Conservation (phyloP, 2,888 invertebrate species). For the Morpho deidamia region DNA sequence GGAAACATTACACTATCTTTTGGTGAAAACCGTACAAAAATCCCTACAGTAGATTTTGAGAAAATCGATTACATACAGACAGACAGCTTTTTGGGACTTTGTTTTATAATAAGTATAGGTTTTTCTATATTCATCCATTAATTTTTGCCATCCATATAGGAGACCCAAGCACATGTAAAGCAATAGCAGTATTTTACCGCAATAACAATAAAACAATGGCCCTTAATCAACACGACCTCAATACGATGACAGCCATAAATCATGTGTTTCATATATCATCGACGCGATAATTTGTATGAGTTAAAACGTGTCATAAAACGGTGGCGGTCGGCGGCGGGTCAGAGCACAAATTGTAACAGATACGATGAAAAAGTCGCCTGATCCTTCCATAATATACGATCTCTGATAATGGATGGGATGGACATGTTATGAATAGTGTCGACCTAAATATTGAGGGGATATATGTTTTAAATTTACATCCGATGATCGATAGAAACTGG, state of each 20-base stretch:
- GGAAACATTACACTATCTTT: too few species aligned
- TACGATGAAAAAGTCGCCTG: not conserved
- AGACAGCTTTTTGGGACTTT: too few species aligned
- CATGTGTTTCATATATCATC: constrained; percentile 4
- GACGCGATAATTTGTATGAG: constrained; percentile 6
- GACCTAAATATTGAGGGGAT: not conserved
- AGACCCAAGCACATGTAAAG: too few species aligned
- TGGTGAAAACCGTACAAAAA: too few species aligned
- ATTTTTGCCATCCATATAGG: too few species aligned
- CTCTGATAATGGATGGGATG: not conserved
- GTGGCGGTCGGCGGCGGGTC: not conserved
- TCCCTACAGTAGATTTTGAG: too few species aligned
- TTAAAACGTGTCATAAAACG: not conserved
- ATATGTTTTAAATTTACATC: too few species aligned
- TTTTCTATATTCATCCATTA: too few species aligned
- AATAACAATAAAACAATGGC: not conserved
- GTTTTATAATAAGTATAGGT: too few species aligned
- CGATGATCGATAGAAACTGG: too few species aligned
- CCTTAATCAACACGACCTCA: constrained; percentile 11
- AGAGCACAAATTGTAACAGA: constrained; percentile 1
- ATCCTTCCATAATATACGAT: constrained; percentile 2
- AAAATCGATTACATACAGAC: too few species aligned
- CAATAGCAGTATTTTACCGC: too few species aligned
- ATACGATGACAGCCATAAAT: constrained; percentile 9
- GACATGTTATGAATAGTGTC: not conserved